Evolutionary conservation across 2,113 vertebrate species (phyloP).

Genomic region (Oncorhynchus clarkii): DNA sequence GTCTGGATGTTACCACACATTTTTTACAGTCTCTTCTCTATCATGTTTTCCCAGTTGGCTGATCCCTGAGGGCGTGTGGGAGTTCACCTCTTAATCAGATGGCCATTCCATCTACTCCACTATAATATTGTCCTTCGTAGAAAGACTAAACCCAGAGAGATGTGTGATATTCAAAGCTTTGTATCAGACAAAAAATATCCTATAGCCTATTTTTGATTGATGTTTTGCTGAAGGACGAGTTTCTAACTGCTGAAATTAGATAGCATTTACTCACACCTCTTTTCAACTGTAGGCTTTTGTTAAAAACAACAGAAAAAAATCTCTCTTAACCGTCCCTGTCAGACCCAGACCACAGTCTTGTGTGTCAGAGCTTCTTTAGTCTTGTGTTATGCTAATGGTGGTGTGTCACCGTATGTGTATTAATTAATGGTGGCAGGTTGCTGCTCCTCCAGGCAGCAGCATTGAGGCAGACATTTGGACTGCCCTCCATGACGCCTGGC

Average conservation of each 20-base stretch:
- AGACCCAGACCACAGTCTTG: neutral
- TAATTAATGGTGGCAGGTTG: conserved; percentile 72
- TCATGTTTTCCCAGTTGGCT: neutral
- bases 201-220: neutral
- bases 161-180: neutral
- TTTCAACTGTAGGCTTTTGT: conserved; percentile 2
- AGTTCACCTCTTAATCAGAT: neutral
- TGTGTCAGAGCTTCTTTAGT: conserved; percentile 49
- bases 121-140: neutral
- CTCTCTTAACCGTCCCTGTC: neutral
- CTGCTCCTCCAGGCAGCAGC: conserved; percentile 64
- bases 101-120: neutral
- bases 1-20: neutral
- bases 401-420: conserved; percentile 30
- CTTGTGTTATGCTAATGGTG: conserved; percentile 42
- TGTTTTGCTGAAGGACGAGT: neutral
- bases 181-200: too few species aligned
- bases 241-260: neutral
- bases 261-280: neutral
- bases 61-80: neutral
- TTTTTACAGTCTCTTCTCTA: neutral
- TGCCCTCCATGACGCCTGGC: conserved; percentile 64
- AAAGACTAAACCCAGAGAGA: neutral
- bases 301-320: neutral
- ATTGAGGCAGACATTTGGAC: conserved; percentile 60